These are phyloP conservation scores for Odontocerum albicorne DNA, from an alignment of 2,888 invertebrate species.

Conservation along the genomic window DNA sequence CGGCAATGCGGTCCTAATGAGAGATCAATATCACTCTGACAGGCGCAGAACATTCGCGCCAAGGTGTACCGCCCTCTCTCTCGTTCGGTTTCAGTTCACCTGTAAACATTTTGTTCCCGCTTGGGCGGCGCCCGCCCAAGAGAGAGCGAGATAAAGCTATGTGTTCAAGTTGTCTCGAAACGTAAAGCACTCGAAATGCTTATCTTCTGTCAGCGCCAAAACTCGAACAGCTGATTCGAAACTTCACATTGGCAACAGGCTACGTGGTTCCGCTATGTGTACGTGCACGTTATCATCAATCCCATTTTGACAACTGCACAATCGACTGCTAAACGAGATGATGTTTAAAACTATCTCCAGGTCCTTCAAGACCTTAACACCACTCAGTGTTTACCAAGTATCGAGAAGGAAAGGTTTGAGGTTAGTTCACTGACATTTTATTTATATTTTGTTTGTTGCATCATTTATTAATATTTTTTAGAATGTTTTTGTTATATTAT, in stretches of 20 bases:
- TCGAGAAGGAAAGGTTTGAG: conserved; percentile 29
- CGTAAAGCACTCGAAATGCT: conserved; percentile 2
- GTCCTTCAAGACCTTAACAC: conserved; percentile 22
- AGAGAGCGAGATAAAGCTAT: conserved; percentile 20
- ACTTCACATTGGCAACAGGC: conserved; percentile 29
- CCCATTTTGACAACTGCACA: background rate
- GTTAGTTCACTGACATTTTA: conserved; percentile 19
- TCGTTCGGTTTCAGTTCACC: conserved; percentile 18
- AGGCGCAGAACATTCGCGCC: conserved; percentile 30
- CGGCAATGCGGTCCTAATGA: conserved; percentile 57
- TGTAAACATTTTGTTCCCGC: conserved; percentile 15
- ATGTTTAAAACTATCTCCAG: conserved; percentile 21
- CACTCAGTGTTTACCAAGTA: conserved; percentile 23
- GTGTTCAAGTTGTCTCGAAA: conserved; percentile 1
- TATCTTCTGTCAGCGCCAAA: conserved; percentile 23
- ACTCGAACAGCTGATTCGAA: conserved; percentile 34
- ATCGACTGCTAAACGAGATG: conserved; percentile 15
- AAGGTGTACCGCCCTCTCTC: conserved; percentile 26
- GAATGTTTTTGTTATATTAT: no score
- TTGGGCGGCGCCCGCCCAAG: conserved; percentile 4
- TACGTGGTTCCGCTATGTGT: conserved; percentile 9
- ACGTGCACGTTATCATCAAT: background rate
- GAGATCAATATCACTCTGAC: conserved; percentile 50
- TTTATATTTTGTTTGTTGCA: no score
- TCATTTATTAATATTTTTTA: no score